These are phyloP conservation scores for Henricia sp. DNA, from an alignment of 53 echinoderm and acorn worm genomes.

Conservation along the genomic window DNA sequence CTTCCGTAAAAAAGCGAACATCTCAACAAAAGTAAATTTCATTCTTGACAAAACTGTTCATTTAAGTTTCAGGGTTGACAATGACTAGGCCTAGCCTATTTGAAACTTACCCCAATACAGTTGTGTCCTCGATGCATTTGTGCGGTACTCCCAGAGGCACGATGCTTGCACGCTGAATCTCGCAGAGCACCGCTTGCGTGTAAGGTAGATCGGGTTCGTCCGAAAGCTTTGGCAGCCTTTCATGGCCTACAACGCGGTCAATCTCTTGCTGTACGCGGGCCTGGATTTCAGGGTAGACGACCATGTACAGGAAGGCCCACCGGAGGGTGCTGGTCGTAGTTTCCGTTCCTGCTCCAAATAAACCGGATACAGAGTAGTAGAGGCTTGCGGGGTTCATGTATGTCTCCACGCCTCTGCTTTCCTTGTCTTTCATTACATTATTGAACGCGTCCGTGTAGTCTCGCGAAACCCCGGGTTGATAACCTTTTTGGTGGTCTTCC, in stretches of 20 bases:
- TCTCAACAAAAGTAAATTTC: too few species aligned
- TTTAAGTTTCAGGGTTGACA: too few species aligned
- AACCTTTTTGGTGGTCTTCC: not conserved
- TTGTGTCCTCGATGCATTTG: not conserved
- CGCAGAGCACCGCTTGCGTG: constrained; percentile 39
- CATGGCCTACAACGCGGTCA: not conserved
- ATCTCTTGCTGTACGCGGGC: constrained; percentile 15
- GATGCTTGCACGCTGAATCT: constrained; percentile 19
- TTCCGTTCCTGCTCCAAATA: constrained; percentile 36
- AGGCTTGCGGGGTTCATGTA: not conserved
- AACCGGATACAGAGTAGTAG: constrained; percentile 2
- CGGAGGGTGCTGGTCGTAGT: constrained; percentile 34
- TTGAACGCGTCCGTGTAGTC: not conserved
- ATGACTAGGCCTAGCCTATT: not conserved
- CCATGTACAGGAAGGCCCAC: constrained; percentile 38
- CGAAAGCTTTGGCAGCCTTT: constrained; percentile 1
- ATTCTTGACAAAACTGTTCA: too few species aligned
- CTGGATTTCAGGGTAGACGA: constrained; percentile 23
- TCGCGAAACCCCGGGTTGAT: not conserved
- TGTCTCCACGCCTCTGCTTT: not conserved
- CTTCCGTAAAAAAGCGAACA: too few species aligned
- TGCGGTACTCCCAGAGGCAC: constrained; percentile 19
- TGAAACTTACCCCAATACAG: constrained; percentile 8
- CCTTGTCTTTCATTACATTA: not conserved
- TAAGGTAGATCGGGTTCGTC: constrained; percentile 32